Conservation (phyloP, 2,113 vertebrate species). For the Tragelaphus imberbis region DNA sequence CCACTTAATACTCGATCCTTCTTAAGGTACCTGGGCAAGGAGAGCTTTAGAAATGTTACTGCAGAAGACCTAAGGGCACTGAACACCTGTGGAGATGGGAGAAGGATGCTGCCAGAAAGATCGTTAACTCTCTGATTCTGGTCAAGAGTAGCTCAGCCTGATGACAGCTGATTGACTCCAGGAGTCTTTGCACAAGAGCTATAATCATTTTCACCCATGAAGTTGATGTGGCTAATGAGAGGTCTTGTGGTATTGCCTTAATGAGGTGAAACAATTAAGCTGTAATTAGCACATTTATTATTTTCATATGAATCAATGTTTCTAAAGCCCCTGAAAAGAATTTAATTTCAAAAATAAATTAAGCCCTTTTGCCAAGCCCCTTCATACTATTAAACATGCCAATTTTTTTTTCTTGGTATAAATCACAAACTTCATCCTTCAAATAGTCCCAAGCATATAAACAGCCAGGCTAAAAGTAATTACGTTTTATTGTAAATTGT, state of each 20-base stretch:
- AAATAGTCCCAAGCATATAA: not conserved
- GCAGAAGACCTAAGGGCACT: not conserved
- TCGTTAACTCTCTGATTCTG: not conserved
- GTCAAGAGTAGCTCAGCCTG: not conserved
- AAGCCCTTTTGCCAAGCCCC: not conserved
- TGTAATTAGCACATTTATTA: slow-evolving; percentile 40
- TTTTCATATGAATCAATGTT: slow-evolving; percentile 16
- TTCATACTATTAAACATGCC: not conserved
- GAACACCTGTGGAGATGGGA: not conserved
- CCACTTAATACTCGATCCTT: not conserved
- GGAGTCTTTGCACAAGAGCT: not conserved
- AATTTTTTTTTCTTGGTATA: not conserved
- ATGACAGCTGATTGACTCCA: not conserved
- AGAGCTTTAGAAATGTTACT: not conserved
- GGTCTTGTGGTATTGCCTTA: not conserved
- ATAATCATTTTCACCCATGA: not conserved
- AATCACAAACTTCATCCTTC: not conserved
- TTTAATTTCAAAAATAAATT: slow-evolving; percentile 31
- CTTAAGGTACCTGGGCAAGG: not conserved
- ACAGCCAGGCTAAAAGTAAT: not conserved
- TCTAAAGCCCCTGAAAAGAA: slow-evolving; percentile 14
- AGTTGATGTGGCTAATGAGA: not conserved
- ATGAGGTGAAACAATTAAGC: not conserved
- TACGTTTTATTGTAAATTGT: not conserved
- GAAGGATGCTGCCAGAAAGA: not conserved